Evolutionary conservation across 2,797 vertebrate species (phyloP).

Genomic region (Danio tinwini): DNA sequence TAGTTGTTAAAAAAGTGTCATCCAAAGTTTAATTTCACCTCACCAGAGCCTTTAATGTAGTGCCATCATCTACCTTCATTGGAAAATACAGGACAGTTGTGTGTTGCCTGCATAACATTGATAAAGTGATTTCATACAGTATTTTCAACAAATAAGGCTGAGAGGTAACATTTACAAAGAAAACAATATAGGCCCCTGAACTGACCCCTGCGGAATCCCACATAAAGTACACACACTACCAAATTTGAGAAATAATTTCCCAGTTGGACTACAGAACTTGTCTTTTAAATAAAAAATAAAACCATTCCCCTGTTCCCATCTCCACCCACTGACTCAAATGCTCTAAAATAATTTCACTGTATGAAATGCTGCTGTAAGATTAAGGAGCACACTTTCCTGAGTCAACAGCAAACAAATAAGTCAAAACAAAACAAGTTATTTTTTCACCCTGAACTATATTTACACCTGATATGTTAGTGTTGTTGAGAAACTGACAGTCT

Average conservation of each 20-base stretch:
- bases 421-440: background rate
- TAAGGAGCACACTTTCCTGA: background rate
- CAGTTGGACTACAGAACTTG: background rate
- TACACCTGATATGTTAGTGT: no score
- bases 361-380: background rate
- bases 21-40: background rate
- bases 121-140: background rate
- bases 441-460: background rate
- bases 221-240: background rate
- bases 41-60: background rate
- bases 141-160: background rate
- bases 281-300: background rate
- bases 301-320: background rate
- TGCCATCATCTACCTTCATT: background rate
- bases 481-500: no score
- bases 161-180: background rate
- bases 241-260: background rate
- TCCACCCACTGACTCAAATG: background rate
- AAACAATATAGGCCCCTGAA: background rate
- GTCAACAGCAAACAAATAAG: background rate
- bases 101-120: background rate
- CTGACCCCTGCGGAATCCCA: slow-evolving; percentile 8
- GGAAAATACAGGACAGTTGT: background rate
- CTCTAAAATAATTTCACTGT: background rate
- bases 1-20: background rate